Percentiles rank a stretch among this genome's conserved stretches.
phyloP scores from a whole-genome alignment of 2,888 invertebrate species.

The Ichneumoninae sp. region DNA sequence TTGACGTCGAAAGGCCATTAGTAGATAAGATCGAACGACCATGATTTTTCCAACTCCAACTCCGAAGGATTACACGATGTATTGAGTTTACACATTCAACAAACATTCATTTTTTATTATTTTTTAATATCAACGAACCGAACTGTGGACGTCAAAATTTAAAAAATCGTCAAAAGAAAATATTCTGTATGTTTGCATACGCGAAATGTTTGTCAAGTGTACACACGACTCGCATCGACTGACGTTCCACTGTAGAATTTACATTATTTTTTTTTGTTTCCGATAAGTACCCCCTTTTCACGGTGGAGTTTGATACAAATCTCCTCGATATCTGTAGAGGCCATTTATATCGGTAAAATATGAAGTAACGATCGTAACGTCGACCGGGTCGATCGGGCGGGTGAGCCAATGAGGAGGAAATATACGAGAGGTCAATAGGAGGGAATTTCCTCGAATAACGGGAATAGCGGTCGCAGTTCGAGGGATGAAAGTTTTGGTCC shows the following conservation, averaged over 20 bases:
- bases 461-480: conserved; percentile 1
- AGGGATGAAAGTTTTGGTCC: conserved; percentile 14
- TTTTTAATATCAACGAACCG: neutral
- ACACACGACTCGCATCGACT: neutral
- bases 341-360: neutral
- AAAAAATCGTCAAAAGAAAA: neutral
- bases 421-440: conserved; percentile 5
- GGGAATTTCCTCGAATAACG: conserved; percentile 33
- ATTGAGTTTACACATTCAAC: neutral
- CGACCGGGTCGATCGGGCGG: neutral
- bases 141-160: neutral
- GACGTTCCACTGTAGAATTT: neutral
- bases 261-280: neutral
- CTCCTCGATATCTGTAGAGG: neutral
- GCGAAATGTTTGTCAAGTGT: neutral
- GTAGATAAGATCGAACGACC: neutral
- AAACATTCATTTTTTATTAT: neutral
- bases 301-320: neutral
- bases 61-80: neutral
- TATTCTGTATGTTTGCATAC: neutral
- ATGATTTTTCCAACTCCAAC: neutral
- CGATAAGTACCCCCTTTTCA: neutral
- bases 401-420: conserved; percentile 9
- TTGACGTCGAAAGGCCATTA: neutral
- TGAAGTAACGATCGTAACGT: conserved; percentile 3